Conservation (phyloP, 2,888 invertebrate species). For the Ochropleura plecta region DNA sequence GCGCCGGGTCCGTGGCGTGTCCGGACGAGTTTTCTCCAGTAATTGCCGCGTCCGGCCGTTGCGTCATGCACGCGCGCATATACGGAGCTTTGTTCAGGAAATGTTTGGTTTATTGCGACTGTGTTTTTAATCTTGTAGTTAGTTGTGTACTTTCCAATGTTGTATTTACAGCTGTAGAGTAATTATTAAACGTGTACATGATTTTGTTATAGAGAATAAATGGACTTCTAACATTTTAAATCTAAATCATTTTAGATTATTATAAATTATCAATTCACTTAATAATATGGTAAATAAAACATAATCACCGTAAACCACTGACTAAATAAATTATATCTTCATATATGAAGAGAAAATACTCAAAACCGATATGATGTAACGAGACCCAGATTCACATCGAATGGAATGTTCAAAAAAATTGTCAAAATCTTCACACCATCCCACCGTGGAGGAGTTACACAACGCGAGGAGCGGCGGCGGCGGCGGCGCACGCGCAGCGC, state of each 20-base stretch:
- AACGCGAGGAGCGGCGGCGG: conserved; percentile 67
- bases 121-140: conserved; percentile 17
- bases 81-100: conserved; percentile 57
- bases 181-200: background rate
- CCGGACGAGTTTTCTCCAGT: conserved; percentile 70
- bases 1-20: conserved; percentile 54
- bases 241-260: background rate
- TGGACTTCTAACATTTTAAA: background rate
- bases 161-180: background rate
- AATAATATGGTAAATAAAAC: conserved; percentile 28
- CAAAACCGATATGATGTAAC: conserved; percentile 67
- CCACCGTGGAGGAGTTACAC: conserved; percentile 69
- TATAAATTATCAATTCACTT: background rate
- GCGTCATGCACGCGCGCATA: conserved; percentile 49
- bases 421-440: conserved; percentile 71
- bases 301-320: conserved; percentile 32
- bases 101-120: conserved; percentile 32
- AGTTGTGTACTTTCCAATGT: conserved; percentile 12
- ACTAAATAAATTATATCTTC: conserved; percentile 40
- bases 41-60: conserved; percentile 65
- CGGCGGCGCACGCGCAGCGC: conserved; percentile 38
- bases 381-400: conserved; percentile 66
- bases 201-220: background rate
- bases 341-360: conserved; percentile 63
- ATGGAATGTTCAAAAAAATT: conserved; percentile 70